phyloP scores from a whole-genome alignment of 1,140 invertebrate genomes.

The Anadara kagoshimensis region DNA sequence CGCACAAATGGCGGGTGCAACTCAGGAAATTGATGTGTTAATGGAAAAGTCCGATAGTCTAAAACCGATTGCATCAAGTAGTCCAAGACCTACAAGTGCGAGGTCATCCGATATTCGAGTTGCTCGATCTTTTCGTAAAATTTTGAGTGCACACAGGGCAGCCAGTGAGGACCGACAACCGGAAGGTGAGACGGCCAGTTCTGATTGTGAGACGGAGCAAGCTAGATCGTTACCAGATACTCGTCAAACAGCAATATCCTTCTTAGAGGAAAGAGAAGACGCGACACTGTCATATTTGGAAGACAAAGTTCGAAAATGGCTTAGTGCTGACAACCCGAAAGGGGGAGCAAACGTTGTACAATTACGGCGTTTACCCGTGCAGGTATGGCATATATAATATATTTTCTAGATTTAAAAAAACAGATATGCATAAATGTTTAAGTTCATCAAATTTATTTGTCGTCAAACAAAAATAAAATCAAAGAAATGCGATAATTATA shows the following conservation, averaged over 20 bases:
- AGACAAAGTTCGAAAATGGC: constrained; percentile 52
- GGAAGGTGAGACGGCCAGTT: not conserved
- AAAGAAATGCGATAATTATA: no score
- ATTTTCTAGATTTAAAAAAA: no score
- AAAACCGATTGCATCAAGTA: not conserved
- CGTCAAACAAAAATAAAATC: no score
- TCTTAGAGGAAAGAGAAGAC: constrained; percentile 41
- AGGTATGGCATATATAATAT: constrained; percentile 37
- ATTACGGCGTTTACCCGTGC: constrained; percentile 46
- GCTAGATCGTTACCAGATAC: constrained; percentile 18
- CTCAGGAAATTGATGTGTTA: constrained; percentile 28
- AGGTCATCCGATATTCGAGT: not conserved
- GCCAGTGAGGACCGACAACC: constrained; percentile 8
- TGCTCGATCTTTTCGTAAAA: constrained; percentile 40
- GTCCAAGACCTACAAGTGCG: not conserved
- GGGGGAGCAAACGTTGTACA: constrained; percentile 50
- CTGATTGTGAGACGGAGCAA: constrained; percentile 14
- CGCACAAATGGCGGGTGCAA: constrained; percentile 43
- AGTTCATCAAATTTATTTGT: no score
- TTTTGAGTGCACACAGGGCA: constrained; percentile 43
- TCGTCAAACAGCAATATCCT: constrained; percentile 13
- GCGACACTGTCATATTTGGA: constrained; percentile 49
- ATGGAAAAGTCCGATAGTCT: not conserved
- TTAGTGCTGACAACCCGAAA: constrained; percentile 54
- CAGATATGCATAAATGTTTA: no score